Evolutionary conservation across 1,140 invertebrate genomes (phyloP).

Genomic region (Conus betulinus): DNA sequence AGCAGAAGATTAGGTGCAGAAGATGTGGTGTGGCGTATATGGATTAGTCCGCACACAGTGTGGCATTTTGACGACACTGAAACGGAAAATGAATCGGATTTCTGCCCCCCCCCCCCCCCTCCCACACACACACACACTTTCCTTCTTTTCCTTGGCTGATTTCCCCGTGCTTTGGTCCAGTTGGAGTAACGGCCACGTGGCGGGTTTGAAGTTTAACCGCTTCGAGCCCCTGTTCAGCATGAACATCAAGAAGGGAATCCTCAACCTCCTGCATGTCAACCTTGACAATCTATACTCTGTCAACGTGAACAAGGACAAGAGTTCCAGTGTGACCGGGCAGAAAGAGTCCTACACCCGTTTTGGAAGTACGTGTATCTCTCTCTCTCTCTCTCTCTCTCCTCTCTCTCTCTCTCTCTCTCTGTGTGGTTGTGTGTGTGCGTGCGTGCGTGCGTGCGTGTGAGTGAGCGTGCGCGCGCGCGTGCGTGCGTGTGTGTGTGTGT

Average conservation of each 20-base stretch:
- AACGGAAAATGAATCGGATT: no score
- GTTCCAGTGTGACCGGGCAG: neutral
- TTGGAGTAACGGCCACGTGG: neutral
- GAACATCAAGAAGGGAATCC: constrained; percentile 1
- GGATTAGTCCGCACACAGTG: no score
- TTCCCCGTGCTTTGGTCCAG: neutral
- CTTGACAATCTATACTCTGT: neutral
- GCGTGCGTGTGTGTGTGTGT: neutral
- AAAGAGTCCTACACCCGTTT: neutral
- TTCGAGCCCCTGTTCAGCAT: neutral
- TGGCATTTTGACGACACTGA: no score
- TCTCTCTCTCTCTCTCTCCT: no score
- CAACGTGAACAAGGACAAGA: neutral
- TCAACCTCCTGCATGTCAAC: neutral
- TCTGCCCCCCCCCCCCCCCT: no score
- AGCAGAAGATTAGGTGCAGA: no score
- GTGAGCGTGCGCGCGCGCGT: neutral
- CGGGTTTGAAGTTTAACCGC: neutral
- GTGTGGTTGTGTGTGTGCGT: neutral
- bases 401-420: no score
- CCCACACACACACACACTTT: no score
- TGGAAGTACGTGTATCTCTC: neutral
- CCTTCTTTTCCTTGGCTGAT: no score
- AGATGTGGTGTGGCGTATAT: no score
- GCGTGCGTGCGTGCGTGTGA: neutral